These are phyloP conservation scores for Bathynomus jamesi DNA, from an alignment of 1,140 invertebrate species.

Conservation along the genomic window DNA sequence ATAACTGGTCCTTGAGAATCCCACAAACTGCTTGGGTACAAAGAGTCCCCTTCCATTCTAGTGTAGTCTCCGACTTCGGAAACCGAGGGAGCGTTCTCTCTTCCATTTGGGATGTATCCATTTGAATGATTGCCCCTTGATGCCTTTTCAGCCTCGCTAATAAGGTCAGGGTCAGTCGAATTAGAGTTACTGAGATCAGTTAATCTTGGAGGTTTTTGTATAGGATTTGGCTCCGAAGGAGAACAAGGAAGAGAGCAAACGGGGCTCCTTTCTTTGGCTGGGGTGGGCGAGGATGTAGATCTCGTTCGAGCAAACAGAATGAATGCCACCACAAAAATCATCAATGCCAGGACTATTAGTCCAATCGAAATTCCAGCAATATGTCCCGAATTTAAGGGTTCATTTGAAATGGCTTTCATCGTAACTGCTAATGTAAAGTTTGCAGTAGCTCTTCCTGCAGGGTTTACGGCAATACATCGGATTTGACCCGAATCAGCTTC, in stretches of 20 bases:
- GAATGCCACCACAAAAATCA: conserved; percentile 23
- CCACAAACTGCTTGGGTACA: conserved; percentile 63
- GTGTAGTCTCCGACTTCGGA: conserved; percentile 54
- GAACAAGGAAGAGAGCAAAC: conserved; percentile 18
- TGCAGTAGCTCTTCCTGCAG: conserved; percentile 61
- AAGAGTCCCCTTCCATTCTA: conserved; percentile 54
- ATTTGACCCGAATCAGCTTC: conserved; percentile 60
- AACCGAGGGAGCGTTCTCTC: background rate
- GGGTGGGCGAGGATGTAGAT: conserved; percentile 21
- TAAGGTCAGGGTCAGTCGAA: conserved; percentile 70
- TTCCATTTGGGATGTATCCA: conserved; percentile 13
- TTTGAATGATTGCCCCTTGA: conserved; percentile 43
- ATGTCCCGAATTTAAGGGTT: conserved; percentile 24
- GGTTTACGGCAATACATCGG: conserved; percentile 66
- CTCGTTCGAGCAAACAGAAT: conserved; percentile 22
- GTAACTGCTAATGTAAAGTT: conserved; percentile 60
- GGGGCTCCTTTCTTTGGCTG: conserved; percentile 25
- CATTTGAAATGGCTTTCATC: conserved; percentile 19
- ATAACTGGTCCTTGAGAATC: conserved; percentile 42
- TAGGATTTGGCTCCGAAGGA: conserved; percentile 49
- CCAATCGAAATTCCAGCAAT: conserved; percentile 35
- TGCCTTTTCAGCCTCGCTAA: conserved; percentile 62
- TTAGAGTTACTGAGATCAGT: conserved; percentile 51
- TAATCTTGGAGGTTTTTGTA: conserved; percentile 58
- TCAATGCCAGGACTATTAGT: conserved; percentile 23